phyloP scores from a whole-genome alignment of 2,113 vertebrate species.

The Chloroceryle aenea region DNA sequence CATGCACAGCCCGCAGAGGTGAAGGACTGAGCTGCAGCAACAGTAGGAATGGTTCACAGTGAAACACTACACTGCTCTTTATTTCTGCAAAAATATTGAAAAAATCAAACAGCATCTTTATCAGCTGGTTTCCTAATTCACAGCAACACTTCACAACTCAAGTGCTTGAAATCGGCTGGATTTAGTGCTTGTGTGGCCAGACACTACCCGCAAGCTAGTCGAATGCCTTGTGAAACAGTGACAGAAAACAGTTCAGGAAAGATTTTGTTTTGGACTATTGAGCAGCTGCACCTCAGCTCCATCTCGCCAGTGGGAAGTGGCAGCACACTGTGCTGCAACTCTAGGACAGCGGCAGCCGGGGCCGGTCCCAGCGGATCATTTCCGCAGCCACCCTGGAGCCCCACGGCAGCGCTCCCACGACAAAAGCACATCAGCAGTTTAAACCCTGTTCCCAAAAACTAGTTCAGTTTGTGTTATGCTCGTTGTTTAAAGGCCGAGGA shows the following conservation, averaged over 20 bases:
- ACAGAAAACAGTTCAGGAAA: not conserved
- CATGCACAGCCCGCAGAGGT: not conserved
- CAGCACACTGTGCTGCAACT: not conserved
- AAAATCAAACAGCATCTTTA: not conserved
- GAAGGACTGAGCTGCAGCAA: not conserved
- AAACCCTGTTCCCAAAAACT: too few species aligned
- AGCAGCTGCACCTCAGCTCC: rapidly evolving
- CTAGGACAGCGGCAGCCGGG: too few species aligned
- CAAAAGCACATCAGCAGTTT: too few species aligned
- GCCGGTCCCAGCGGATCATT: too few species aligned
- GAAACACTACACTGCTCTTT: not conserved
- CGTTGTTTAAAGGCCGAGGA: not conserved
- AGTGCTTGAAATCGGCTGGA: not conserved
- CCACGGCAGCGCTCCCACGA: rapidly evolving
- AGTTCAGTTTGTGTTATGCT: rapidly evolving
- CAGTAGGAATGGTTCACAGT: not conserved
- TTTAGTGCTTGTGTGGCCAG: not conserved
- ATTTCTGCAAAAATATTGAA: not conserved
- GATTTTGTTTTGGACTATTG: not conserved
- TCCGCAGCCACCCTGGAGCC: too few species aligned
- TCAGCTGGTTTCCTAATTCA: not conserved
- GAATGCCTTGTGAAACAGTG: not conserved
- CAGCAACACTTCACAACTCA: not conserved
- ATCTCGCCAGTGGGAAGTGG: rapidly evolving
- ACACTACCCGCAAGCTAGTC: not conserved